phyloP scores from a whole-genome alignment of 2,888 invertebrate genomes.

The Ischnura elegans region DNA sequence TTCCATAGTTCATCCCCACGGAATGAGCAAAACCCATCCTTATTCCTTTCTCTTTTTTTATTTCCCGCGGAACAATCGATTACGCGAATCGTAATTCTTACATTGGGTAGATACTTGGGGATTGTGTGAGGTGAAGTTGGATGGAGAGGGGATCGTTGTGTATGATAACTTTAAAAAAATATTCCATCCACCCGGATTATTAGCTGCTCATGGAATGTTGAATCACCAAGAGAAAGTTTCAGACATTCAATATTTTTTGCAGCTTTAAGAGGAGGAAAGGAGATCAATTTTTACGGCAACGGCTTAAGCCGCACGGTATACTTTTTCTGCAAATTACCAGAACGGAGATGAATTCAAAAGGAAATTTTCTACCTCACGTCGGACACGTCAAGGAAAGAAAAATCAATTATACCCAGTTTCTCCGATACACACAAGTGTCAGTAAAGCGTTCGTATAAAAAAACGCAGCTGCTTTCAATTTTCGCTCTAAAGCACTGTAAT shows the following conservation, averaged over 20 bases:
- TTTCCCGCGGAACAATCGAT: neutral
- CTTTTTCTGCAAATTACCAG: neutral
- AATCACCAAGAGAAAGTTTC: neutral
- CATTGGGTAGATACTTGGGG: neutral
- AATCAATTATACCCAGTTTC: neutral
- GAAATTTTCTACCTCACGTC: neutral
- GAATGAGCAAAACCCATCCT: neutral
- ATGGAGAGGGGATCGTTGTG: too few relatives aligned
- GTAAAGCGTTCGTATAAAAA: neutral
- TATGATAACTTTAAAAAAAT: neutral
- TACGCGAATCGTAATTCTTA: neutral
- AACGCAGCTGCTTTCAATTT: neutral
- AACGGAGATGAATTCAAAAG: neutral
- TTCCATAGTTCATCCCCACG: constrained; percentile 15
- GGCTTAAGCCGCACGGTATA: neutral
- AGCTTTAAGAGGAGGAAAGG: neutral
- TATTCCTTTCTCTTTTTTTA: neutral
- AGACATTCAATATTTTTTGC: neutral
- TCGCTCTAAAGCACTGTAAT: neutral
- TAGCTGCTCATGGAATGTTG: neutral
- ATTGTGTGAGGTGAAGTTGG: neutral
- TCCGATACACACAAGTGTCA: neutral
- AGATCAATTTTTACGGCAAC: neutral
- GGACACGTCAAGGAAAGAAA: neutral
- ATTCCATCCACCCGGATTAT: neutral